phyloP scores from a whole-genome alignment of 2,888 invertebrate species.

The Agrotis puta region DNA sequence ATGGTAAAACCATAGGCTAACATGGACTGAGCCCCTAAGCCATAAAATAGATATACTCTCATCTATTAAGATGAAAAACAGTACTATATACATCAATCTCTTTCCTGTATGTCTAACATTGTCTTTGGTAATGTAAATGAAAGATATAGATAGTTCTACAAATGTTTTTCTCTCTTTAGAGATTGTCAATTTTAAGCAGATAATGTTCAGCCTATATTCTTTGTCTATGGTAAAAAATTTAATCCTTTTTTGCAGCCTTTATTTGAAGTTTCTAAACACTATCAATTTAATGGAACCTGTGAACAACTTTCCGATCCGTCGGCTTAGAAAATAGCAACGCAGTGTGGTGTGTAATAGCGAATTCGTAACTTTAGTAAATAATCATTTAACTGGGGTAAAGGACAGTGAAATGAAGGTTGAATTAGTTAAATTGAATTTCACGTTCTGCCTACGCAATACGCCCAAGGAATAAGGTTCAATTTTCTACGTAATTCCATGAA shows the following conservation, averaged over 20 bases:
- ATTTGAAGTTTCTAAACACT: not conserved
- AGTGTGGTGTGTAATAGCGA: constrained; percentile 31
- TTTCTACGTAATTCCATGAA: not conserved
- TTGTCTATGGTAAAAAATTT: too few species aligned
- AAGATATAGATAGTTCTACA: too few species aligned
- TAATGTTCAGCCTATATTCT: too few species aligned
- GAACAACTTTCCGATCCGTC: constrained; percentile 42
- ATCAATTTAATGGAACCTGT: constrained; percentile 1
- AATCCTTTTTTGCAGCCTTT: constrained; percentile 5
- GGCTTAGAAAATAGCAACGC: constrained; percentile 54
- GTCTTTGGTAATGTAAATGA: too few species aligned
- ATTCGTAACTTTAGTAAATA: constrained; percentile 2
- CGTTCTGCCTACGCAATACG: not conserved
- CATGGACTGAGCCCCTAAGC: too few species aligned
- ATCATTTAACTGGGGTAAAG: constrained; percentile 21
- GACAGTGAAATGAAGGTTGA: constrained; percentile 5
- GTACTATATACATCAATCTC: too few species aligned
- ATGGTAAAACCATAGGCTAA: too few species aligned
- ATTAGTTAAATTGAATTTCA: constrained; percentile 14
- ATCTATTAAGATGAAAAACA: too few species aligned
- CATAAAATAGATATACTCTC: too few species aligned
- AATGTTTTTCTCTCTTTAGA: too few species aligned
- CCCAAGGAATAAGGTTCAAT: not conserved
- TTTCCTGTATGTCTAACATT: too few species aligned
- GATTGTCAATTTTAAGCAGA: too few species aligned